Evolutionary conservation across 2,797 vertebrate species (phyloP), one percentile per base, ranked within the genome.

Genomic region (Sebastes diaconus): DNA sequence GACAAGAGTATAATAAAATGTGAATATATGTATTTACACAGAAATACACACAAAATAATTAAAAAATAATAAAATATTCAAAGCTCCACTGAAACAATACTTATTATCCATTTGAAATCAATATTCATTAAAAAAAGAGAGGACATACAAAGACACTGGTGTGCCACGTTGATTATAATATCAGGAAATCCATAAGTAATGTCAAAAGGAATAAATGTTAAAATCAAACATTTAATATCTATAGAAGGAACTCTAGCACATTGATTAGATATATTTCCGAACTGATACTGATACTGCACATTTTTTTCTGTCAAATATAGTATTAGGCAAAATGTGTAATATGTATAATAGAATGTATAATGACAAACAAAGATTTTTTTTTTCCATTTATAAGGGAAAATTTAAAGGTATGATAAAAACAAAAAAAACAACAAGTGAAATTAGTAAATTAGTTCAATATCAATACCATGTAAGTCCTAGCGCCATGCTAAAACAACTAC

Each of bases 201-300:
- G 60, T 79, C 34, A 75, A 84, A 68, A 11, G 11, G n/a, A 55
- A 71, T 69, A 69, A 55, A 75, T 59, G 4, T 72, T 63, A 70
- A 57, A 61, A 58, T 72, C 4, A 68, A 70, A 73, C 32, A 82
- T 68, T n/a, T 65, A 61, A 86, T 79, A 84, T 85, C 66, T 36
- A 82, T 58, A 54, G 20, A 32, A 10, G 61, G 9, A 79, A 68
- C n/a, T 32, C 9, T 3, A 59, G 24, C 3, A 76, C 18, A 63
- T 29, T 73, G 3, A 7, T 75, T 59, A 54, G 4, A 64, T 34
- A 50, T 60, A 57, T 64, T 24, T 42, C 12, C 29, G 16, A 73
- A 68, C 24, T 46, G n/a, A 58, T 32, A 74, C 20, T 46, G 20
- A 36, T 39, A 71, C 71, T 22, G 20, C 55, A 85, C 50, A 63